Evolutionary conservation across 2,797 vertebrate genomes (phyloP), one percentile per base, ranked within the genome.

Genomic region (Echiichthys vipera): DNA sequence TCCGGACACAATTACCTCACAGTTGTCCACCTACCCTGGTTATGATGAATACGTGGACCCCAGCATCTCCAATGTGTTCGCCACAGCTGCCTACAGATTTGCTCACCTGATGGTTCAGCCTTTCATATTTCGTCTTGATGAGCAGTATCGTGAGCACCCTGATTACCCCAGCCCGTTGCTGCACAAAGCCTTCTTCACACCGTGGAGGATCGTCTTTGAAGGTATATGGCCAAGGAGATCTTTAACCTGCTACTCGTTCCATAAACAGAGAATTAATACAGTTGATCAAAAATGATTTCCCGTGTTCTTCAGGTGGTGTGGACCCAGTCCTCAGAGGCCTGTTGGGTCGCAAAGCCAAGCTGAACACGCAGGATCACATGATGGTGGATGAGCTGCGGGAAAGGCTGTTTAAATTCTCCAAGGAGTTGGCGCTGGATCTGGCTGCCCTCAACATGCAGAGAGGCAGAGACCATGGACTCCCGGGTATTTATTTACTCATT

Each of bases 371-470:
- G 78, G 57, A 88, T 0, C 43, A 81, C 20, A 91, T 94, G 73
- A 62, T 95, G 86, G 8, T 43, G 2, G 57, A 93, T 11, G 93
- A 93, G 7, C 49, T 95, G 45, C 90, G 92, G 18, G 92, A 95
- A 0, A 76, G 18, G 20, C 87, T 95, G n/a, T 95, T 95, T 45
- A 39, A 89, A n/a, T 93, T 94, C 65, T 55, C 65, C 0, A 1
- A 9, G 0, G 2, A 39, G 0, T 3, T 94, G 70, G 89, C 93
- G 0, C 81, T 96, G 54, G 96, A 98, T 81, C 91, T 99, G 65
- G 95, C 81, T 1, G 14, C 96, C 10, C 86, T 99, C 17, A 98
- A 98, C 82, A 49, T 97, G 79, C 97, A 99, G 59, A 91, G 95
- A 13, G 84, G 95, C 29, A 92, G 96, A 79, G 97, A 98, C 71